These are phyloP conservation scores for Eclectus roratus DNA, from an alignment of 2,113 vertebrate species.

Conservation along the genomic window DNA sequence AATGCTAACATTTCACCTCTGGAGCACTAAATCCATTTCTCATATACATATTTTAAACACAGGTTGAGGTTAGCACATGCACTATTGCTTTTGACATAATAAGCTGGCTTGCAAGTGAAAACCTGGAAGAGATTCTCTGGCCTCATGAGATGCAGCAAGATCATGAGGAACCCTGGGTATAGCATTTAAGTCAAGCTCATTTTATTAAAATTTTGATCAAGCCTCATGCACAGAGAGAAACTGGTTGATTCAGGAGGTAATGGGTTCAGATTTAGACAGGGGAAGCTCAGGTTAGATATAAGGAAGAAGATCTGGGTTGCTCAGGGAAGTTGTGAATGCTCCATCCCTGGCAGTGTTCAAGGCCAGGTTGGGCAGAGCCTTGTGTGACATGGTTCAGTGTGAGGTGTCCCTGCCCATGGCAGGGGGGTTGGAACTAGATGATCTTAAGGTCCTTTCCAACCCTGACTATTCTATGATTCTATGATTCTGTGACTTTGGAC, in stretches of 20 bases:
- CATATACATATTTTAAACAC: background rate
- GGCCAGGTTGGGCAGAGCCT: too few species aligned
- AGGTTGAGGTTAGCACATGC: background rate
- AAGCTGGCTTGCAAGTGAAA: background rate
- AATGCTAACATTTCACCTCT: background rate
- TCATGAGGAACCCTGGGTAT: background rate
- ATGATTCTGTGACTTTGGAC: background rate
- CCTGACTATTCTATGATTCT: background rate
- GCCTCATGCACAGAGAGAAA: background rate
- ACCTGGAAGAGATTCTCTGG: background rate
- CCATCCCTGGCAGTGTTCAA: too few species aligned
- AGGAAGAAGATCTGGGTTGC: too few species aligned
- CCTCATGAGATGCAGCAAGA: background rate
- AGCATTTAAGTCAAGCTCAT: background rate
- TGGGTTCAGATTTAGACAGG: too few species aligned
- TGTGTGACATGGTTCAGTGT: too few species aligned
- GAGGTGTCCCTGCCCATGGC: too few species aligned
- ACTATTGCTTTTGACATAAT: background rate
- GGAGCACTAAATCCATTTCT: background rate
- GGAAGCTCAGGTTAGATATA: too few species aligned
- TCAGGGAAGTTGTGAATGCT: too few species aligned
- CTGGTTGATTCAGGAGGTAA: background rate
- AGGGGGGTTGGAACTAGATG: background rate
- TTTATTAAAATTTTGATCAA: background rate
- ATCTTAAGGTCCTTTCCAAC: background rate